These are phyloP conservation scores for Tribolium madens DNA, from an alignment of 1,140 invertebrate species.

Conservation along the genomic window DNA sequence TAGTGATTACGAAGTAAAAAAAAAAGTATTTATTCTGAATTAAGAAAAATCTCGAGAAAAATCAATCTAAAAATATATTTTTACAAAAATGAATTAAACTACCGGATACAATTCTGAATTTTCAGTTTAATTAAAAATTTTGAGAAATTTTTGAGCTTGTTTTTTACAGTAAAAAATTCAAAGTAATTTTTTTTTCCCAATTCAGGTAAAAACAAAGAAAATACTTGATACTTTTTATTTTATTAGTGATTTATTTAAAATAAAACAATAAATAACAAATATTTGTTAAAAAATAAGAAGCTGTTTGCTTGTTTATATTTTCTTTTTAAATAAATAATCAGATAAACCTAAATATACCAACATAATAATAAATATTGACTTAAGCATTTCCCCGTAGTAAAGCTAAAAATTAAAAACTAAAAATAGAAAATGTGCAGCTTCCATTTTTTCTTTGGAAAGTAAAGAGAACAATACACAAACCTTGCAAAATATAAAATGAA, in stretches of 20 bases:
- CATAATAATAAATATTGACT: neutral
- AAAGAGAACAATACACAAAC: slow-evolving; percentile 19
- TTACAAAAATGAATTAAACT: too few relatives aligned
- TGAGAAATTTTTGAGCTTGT: too few relatives aligned
- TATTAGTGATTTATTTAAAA: neutral
- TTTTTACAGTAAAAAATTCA: too few relatives aligned
- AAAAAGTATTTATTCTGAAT: too few relatives aligned
- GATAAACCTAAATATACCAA: neutral
- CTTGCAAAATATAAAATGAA: slow-evolving; percentile 31
- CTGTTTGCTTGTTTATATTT: neutral
- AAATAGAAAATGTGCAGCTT: slow-evolving; percentile 7
- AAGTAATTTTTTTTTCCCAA: too few relatives aligned
- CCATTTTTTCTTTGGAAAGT: neutral
- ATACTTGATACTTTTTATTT: too few relatives aligned
- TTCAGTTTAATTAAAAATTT: too few relatives aligned
- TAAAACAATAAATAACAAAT: neutral
- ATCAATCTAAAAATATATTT: too few relatives aligned
- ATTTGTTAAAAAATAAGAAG: neutral
- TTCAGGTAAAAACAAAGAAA: too few relatives aligned
- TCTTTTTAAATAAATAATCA: neutral
- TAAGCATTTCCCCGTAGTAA: slow-evolving; percentile 3
- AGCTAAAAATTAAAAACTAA: slow-evolving; percentile 8
- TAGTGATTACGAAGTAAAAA: too few relatives aligned
- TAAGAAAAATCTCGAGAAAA: too few relatives aligned
- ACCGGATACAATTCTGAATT: too few relatives aligned